These are phyloP conservation scores for Sciurus vulgaris DNA, from an alignment of 2,797 vertebrate genomes.

Conservation along the genomic window DNA sequence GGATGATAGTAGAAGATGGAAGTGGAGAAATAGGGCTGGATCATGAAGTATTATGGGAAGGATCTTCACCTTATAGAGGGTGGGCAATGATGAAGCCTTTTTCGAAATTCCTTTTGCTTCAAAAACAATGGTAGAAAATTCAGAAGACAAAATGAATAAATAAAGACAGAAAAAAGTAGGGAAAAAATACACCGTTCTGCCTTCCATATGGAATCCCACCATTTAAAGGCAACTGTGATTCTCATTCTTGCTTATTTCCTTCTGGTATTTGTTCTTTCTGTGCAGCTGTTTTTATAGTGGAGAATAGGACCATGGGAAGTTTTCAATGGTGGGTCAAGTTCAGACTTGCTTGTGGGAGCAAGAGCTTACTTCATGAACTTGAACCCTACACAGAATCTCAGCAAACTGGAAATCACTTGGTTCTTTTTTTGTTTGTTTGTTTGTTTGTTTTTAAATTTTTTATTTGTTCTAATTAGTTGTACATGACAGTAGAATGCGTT, in stretches of 20 bases:
- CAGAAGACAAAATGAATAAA: constrained; percentile 30
- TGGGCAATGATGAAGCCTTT: background rate
- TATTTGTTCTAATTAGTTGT: no score
- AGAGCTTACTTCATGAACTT: background rate
- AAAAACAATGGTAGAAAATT: background rate
- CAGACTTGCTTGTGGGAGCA: background rate
- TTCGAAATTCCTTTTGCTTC: background rate
- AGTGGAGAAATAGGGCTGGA: background rate
- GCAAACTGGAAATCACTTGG: background rate
- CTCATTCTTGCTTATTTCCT: background rate
- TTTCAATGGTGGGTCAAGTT: background rate
- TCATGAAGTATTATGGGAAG: background rate
- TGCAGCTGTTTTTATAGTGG: background rate
- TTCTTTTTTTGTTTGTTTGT: background rate
- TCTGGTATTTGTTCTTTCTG: background rate
- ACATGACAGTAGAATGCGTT: no score
- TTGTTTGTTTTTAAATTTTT: background rate
- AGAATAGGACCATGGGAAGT: background rate
- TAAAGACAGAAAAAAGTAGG: background rate
- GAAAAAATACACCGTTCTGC: background rate
- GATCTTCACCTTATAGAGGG: background rate
- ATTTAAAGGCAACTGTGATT: background rate
- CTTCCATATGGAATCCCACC: background rate
- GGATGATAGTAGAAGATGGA: background rate
- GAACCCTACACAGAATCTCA: background rate